A percentile compares a stretch with the other conserved stretches of the same genome.
Conservation (phyloP, 2,113 vertebrate species). For the Ctenomys sociabilis region DNA sequence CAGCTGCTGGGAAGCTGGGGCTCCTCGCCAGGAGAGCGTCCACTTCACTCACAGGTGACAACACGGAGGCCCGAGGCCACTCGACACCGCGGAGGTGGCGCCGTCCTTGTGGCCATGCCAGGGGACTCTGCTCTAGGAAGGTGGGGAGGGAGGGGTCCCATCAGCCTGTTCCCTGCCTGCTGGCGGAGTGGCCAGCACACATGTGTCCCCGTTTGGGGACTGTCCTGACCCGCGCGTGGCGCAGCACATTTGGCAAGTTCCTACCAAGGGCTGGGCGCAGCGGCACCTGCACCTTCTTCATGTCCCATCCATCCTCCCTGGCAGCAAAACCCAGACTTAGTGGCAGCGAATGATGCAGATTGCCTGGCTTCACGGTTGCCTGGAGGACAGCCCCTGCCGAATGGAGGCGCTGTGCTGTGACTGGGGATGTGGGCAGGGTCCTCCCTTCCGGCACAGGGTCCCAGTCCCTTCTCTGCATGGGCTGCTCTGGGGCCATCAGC, state of each 20-base stretch:
- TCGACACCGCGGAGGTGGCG: not conserved
- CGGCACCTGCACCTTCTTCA: not conserved
- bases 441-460: not conserved
- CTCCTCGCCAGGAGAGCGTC: not conserved
- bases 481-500: not conserved
- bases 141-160: not conserved
- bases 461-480: not conserved
- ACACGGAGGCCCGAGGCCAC: not conserved
- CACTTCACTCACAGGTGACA: not conserved
- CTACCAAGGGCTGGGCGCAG: not conserved
- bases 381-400: too few species aligned
- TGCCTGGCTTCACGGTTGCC: not conserved
- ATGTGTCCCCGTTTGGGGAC: not conserved
- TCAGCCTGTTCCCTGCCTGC: not conserved
- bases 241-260: not conserved
- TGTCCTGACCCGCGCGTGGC: not conserved
- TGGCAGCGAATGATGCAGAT: not conserved
- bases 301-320: not conserved
- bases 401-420: not conserved
- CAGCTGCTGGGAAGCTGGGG: not conserved
- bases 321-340: not conserved
- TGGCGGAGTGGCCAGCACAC: not conserved
- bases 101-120: not conserved
- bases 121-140: not conserved
- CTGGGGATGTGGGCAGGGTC: not conserved